Percentiles rank a stretch among this genome's conserved stretches.
Evolutionary conservation across 2,888 invertebrate species (phyloP).

Genomic region (Graphium colonna): DNA sequence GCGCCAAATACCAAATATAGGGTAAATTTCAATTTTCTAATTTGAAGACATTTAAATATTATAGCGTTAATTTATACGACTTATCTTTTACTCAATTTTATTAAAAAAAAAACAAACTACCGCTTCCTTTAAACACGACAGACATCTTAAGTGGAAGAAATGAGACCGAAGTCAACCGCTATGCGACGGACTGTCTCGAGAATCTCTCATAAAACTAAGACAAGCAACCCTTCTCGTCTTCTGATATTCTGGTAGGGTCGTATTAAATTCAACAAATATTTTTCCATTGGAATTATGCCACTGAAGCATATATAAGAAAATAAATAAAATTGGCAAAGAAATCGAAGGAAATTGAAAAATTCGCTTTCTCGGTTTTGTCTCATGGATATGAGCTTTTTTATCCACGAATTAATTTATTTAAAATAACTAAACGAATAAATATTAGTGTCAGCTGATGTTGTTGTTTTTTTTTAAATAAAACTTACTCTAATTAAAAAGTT

Average conservation of each 20-base stretch:
- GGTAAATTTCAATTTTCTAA: too few species aligned
- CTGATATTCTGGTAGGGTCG: neutral
- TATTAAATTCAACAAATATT: neutral
- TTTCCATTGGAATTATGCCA: too few species aligned
- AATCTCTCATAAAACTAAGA: constrained; percentile 9
- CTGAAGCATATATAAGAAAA: neutral
- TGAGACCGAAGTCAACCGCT: neutral
- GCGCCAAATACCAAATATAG: too few species aligned
- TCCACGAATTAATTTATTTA: too few species aligned
- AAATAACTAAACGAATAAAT: too few species aligned
- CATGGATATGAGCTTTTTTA: too few species aligned
- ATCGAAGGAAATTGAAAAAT: too few species aligned
- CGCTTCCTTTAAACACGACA: neutral
- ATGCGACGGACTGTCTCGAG: constrained; percentile 8
- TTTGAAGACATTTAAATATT: neutral
- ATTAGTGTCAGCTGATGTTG: too few species aligned
- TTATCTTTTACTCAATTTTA: too few species aligned
- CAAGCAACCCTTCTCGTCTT: neutral
- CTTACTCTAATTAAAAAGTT: too few species aligned
- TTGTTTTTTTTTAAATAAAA: too few species aligned
- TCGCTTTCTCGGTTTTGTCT: too few species aligned
- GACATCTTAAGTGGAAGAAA: constrained; percentile 2
- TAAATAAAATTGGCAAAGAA: neutral
- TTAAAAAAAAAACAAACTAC: neutral
- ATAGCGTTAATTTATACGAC: neutral